Evolutionary conservation across 2,113 vertebrate species (phyloP), one percentile per base, ranked within the genome.

Genomic region (Myiagra hebetior): DNA sequence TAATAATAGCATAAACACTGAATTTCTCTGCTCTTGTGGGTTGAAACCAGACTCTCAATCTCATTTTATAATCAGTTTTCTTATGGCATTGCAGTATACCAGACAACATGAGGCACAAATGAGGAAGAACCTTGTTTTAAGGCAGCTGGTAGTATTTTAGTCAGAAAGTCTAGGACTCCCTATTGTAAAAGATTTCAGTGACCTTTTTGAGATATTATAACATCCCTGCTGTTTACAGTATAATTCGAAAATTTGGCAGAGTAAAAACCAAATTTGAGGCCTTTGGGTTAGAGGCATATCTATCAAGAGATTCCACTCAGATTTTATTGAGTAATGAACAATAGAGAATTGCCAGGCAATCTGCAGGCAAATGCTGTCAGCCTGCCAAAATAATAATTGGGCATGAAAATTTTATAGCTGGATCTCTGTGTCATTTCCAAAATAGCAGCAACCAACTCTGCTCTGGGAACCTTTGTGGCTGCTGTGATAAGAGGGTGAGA

Each of bases 351-450:
- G 65, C 88, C 53, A 53, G 87, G 88, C 92, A 94, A 87, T 94
- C 95, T 96, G 83, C 76, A 92, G 82, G 88, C 76, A 14, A 67
- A 60, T 0, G 1, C 75, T 93, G 83, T 92, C 83, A 91, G 49
- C 57, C 86, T 91, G 92, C 95, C 95, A 97, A 89, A 94, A 87
- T 85, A 92, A 85, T 95, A 94, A 97, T 91, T 95, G 93, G 85
- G 77, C 93, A 94, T 96, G 91, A 95, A 96, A 88, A 93, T 94
- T 92, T 96, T 93, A 81, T 95, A 85, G 86, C 70, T 93, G 73
- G 30, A 69, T 84, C 41, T 84, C 69, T 82, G 27, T 92, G 65
- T 82, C 4, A 0, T 85, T 85, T 94, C 93, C 88, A 96, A 94
- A 96, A 93, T 87, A 96, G 91, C 88, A 96, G 92, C 88, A 92